Evolutionary conservation across 2,797 vertebrate genomes (phyloP), one percentile per base, ranked within the genome.

Genomic region (Cephalopachus bancanus): DNA sequence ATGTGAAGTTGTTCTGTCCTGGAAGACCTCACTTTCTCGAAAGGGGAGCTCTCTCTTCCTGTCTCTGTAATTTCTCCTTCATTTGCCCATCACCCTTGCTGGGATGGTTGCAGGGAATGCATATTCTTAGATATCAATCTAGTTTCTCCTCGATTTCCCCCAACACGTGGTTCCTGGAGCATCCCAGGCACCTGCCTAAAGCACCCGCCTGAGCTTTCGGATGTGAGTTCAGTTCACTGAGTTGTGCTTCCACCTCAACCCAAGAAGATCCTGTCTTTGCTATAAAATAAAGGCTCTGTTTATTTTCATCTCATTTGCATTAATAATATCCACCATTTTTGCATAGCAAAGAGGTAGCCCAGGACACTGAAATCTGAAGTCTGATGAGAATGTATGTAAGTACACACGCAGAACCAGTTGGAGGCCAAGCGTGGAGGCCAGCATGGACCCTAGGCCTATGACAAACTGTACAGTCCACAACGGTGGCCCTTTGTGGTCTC

Each of bases 101-200:
- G 33, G 10, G 49, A 65, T 88, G 9, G 24, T 37, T 22, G 9
- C 9, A 12, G 14, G 4, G 5, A 28, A 37, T 83, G 26, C 33
- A 9, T 62, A 76, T 53, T 92, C 78, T 78, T 33, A 51, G 62
- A 81, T n/a, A 65, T n/a, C 20, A 91, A 30, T 78, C n/a, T 37
- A 6, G 0, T 59, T 89, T 65, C 49, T 65, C 5, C 49, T 91
- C n/a, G 17, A 59, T 62, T 57, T 89, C 65, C 49, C 84, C 24
- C 83, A 49, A 74, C 78, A 51, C 33, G n/a, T n/a, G n/a, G 44
- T n/a, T 57, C 64, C 59, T 30, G 8, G 17, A 83, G 14, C 26
- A 90, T 78, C 59, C 44, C 22, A 84, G 71, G 64, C 24, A 49
- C 24, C 26, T 30, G 60, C 84, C 62, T 81, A 74, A 74, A 85